Percentiles rank a stretch among this genome's conserved stretches.
Evolutionary conservation across 2,113 vertebrate genomes (phyloP).

Genomic region (Scytalopus superciliaris): DNA sequence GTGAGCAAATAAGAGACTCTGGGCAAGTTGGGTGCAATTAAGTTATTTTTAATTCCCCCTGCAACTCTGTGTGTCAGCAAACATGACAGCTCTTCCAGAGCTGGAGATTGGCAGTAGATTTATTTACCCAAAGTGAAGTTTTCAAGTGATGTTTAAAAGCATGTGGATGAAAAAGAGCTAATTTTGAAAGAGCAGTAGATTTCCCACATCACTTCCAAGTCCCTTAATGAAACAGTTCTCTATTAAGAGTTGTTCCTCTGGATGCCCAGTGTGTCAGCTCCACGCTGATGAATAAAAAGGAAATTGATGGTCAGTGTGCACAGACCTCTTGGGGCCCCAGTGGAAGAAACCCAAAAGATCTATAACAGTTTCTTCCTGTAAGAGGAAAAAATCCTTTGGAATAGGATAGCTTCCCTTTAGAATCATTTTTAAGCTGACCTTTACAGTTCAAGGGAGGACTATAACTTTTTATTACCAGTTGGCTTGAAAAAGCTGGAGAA

Average conservation of each 20-base stretch:
- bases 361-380: neutral
- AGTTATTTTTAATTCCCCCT: neutral
- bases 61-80: neutral
- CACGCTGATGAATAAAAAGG: neutral
- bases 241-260: neutral
- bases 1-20: neutral
- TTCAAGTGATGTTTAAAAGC: neutral
- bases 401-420: neutral
- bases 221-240: neutral
- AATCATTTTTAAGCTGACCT: neutral
- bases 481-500: neutral
- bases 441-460: neutral
- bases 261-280: neutral
- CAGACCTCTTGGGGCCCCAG: neutral
- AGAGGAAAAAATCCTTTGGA: neutral
- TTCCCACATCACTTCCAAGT: fast-evolving
- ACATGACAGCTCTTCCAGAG: neutral
- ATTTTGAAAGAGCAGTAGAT: neutral
- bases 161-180: neutral
- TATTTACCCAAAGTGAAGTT: neutral
- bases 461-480: neutral
- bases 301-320: neutral
- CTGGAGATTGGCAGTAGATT: neutral
- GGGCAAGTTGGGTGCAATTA: neutral
- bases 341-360: neutral